phyloP scores from a whole-genome alignment of 2,888 invertebrate species.

The Tachina lurida region DNA sequence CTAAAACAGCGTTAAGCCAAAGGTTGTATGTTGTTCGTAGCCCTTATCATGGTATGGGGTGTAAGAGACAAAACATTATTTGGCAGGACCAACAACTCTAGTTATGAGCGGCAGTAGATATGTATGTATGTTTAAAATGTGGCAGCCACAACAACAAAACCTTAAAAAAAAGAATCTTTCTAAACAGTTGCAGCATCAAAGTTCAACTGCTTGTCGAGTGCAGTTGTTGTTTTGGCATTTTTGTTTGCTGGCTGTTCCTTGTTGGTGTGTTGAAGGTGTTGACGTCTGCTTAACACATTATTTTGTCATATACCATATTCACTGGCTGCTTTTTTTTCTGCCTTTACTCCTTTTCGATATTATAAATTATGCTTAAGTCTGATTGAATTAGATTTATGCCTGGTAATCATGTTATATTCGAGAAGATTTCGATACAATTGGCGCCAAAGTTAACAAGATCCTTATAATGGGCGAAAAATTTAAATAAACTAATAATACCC shows the following conservation, averaged over 20 bases:
- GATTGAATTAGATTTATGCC: constrained; percentile 69
- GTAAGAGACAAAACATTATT: constrained; percentile 38
- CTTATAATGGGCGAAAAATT: constrained; percentile 10
- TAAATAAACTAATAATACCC: neutral
- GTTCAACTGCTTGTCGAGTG: constrained; percentile 54
- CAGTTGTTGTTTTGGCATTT: constrained; percentile 45
- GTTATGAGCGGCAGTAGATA: constrained; percentile 31
- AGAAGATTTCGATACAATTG: constrained; percentile 53
- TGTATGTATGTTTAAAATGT: constrained; percentile 20
- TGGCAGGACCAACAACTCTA: constrained; percentile 53
- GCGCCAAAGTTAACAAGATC: constrained; percentile 52
- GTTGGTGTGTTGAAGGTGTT: constrained; percentile 72
- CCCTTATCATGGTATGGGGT: constrained; percentile 68
- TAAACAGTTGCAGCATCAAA: constrained; percentile 66
- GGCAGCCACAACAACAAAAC: constrained; percentile 12
- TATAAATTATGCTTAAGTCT: constrained; percentile 68
- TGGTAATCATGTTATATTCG: constrained; percentile 53
- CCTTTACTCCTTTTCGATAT: constrained; percentile 16
- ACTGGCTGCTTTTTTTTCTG: constrained; percentile 13
- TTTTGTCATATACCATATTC: constrained; percentile 73
- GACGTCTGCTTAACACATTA: constrained; percentile 75
- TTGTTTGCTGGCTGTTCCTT: constrained; percentile 26
- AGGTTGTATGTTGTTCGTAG: constrained; percentile 68
- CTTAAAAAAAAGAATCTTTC: constrained; percentile 16
- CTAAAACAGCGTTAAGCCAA: constrained; percentile 56